A percentile compares a stretch with the other conserved stretches of the same genome.
These are phyloP conservation scores for Cyclina sinensis DNA, from an alignment of 1,140 invertebrate genomes.

Conservation along the genomic window DNA sequence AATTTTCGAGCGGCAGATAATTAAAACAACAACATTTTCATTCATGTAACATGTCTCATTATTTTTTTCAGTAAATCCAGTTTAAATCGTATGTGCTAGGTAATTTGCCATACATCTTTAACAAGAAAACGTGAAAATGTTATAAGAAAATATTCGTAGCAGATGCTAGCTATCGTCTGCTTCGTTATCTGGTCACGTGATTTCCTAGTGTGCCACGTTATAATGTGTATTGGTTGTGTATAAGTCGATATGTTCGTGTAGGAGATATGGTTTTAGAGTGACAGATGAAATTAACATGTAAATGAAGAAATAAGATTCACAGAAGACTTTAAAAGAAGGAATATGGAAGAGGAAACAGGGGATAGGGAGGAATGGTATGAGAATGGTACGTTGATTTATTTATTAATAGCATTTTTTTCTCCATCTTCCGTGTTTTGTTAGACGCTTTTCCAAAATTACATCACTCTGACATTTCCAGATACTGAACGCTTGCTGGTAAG, in stretches of 20 bases:
- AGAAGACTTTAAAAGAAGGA: not conserved
- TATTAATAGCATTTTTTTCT: not conserved
- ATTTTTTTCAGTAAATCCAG: too few relatives aligned
- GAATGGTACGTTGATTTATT: conserved; percentile 58
- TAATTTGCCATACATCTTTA: not conserved
- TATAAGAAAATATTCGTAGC: conserved; percentile 15
- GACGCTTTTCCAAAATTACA: not conserved
- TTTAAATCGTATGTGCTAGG: too few relatives aligned
- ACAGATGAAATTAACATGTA: not conserved
- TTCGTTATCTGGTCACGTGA: conserved; percentile 40
- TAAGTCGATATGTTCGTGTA: not conserved
- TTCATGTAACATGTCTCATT: too few relatives aligned
- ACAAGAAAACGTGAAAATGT: not conserved
- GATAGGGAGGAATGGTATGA: conserved; percentile 68
- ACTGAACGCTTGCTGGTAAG: not conserved
- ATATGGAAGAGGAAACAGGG: conserved; percentile 53
- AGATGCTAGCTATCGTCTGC: conserved; percentile 26
- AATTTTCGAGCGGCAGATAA: too few relatives aligned
- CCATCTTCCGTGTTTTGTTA: not conserved
- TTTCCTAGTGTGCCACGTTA: conserved; percentile 37
- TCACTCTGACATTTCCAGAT: not conserved
- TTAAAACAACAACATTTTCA: too few relatives aligned
- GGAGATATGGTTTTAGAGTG: not conserved
- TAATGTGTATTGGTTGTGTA: conserved; percentile 48
- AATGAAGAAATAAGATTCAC: not conserved